Conservation (phyloP, 2,797 vertebrate genomes). For the Sternarchorhynchus goeldii region DNA sequence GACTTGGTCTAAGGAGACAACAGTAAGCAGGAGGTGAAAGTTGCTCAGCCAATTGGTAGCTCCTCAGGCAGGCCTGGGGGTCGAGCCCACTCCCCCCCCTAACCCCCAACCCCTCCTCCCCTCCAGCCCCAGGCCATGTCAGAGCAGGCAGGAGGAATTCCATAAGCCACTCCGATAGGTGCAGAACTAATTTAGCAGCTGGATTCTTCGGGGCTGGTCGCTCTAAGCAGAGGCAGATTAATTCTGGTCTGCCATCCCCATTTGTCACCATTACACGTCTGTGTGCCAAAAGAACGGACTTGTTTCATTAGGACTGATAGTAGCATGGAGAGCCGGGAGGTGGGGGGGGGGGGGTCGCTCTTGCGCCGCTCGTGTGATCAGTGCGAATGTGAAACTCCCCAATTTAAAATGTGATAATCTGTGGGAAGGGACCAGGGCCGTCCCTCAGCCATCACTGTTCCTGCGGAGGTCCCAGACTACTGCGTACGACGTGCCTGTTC, state of each 20-base stretch:
- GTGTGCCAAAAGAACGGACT: constrained; percentile 59
- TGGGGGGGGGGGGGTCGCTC: too few species aligned
- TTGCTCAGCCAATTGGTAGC: constrained; percentile 68
- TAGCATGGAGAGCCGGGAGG: neutral
- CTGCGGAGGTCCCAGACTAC: neutral
- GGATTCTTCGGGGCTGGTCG: constrained; percentile 60
- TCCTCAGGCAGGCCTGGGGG: constrained; percentile 62
- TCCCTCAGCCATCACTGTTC: neutral
- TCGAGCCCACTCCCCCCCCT: constrained; percentile 19
- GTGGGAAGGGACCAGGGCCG: constrained; percentile 12
- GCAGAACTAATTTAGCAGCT: constrained; percentile 74
- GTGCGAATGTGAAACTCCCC: too few species aligned
- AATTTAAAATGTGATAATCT: constrained; percentile 24
- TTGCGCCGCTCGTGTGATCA: too few species aligned
- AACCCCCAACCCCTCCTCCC: constrained; percentile 17
- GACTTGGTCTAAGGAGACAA: constrained; percentile 63
- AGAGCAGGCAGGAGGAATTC: constrained; percentile 66
- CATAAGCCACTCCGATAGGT: constrained; percentile 74
- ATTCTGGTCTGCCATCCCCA: constrained; percentile 67
- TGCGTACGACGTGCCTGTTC: too few species aligned
- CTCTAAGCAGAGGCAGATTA: constrained; percentile 62
- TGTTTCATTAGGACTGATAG: constrained; percentile 51
- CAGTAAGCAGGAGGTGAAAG: constrained; percentile 66
- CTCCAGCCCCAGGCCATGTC: constrained; percentile 20
- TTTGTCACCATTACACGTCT: constrained; percentile 59